Conservation (phyloP, 2,113 vertebrate species). For the Dicerorhinus sumatrensis region DNA sequence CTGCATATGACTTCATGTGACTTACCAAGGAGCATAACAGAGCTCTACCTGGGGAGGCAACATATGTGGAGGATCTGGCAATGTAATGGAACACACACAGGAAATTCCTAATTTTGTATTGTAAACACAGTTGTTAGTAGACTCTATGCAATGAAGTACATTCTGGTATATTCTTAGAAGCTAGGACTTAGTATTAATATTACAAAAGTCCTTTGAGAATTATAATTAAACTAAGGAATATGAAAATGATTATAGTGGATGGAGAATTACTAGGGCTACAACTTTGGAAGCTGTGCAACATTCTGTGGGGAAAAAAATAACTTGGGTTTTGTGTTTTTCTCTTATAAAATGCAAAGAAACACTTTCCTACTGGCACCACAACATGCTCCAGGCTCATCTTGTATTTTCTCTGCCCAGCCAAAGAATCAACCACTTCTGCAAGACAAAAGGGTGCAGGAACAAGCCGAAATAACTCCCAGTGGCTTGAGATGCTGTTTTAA, state of each 20-base stretch:
- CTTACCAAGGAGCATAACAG: not conserved
- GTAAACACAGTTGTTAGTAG: constrained; percentile 1
- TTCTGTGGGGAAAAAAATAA: not conserved
- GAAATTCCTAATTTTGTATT: constrained; percentile 6
- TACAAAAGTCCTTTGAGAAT: constrained; percentile 1
- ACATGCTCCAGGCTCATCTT: not conserved
- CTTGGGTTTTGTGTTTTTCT: not conserved
- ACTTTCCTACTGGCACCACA: not conserved
- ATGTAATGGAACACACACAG: not conserved
- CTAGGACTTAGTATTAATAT: not conserved
- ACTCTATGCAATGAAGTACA: not conserved
- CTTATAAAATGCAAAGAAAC: not conserved
- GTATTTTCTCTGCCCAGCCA: not conserved
- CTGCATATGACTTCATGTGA: not conserved
- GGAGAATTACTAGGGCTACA: not conserved
- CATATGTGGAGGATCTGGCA: not conserved
- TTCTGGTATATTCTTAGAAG: not conserved
- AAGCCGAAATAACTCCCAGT: not conserved
- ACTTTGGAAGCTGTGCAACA: not conserved
- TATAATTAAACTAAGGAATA: not conserved
- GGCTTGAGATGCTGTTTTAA: not conserved
- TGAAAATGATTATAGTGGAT: not conserved
- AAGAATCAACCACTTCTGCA: constrained; percentile 11
- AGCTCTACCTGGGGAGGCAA: not conserved
- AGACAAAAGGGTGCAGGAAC: not conserved